Base-by-base conservation (phyloP, 2,113 vertebrate genomes). In the Forbesichthys agassizii region DNA sequence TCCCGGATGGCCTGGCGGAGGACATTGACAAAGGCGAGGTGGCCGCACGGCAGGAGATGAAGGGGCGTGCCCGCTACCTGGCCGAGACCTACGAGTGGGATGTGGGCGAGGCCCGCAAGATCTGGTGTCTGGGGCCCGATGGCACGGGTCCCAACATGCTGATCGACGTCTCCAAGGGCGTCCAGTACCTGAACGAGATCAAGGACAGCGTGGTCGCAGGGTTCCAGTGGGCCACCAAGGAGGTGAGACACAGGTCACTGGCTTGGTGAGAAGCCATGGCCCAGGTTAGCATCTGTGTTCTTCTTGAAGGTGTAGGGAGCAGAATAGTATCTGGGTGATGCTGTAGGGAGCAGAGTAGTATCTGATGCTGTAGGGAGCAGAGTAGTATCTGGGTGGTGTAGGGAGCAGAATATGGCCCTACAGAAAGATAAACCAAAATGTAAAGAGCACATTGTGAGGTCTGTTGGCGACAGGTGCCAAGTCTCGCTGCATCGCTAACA, bases 171-270 rank as follows among this genome's bases (percentile, higher is more conserved):
- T 98, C 95, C 87, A 99, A 99, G 89, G 96, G 97, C 0, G 97
- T 99, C 80, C 97, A 99, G 91, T 98, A 99, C 90, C 95, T 99
- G n/a, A 98, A 96, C 0, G 97, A 99, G 90, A 99, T 98, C 88
- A 99, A 99, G 93, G 97, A 99, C 80, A 98, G 96, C 0, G 96
- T 99, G 77, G 96, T 99, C 66, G 96, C 97, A 0, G 96, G 96
- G 4, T 99, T 98, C 91, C 97, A 99, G 92, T 99, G 97, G 97
- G 97, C 96, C 0, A 93, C 93, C 0, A 99, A 98, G 84, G 96
- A 98, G 95, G 96, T 95, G 66, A 59, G 89, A 33, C 27, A 27
- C 27, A 2, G 2, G 27, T 27, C 27, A 27, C 2, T 2, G 27
- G 27, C 27, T 27, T 27, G 27, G 27, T 27, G 27, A 27, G 27